Evolutionary conservation across 2,113 vertebrate genomes (phyloP).

Genomic region (Chinchilla lanigera): DNA sequence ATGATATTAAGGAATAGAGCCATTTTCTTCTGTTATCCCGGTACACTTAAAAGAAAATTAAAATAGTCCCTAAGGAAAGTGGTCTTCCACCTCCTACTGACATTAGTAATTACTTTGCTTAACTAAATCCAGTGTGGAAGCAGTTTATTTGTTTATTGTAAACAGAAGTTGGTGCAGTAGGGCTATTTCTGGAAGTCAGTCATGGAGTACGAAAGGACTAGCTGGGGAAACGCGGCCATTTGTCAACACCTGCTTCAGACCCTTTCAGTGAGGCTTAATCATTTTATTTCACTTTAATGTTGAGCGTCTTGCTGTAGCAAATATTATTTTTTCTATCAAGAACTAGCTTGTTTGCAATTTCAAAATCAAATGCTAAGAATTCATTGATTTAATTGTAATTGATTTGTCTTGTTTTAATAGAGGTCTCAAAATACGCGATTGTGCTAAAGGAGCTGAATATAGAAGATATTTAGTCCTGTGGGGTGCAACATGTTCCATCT

Average conservation of each 20-base stretch:
- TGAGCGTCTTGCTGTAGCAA: background rate
- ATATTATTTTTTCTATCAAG: background rate
- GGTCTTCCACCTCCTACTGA: background rate
- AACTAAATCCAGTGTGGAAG: slow-evolving; percentile 20
- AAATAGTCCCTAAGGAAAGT: background rate
- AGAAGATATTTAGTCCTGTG: background rate
- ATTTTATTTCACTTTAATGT: slow-evolving; percentile 22
- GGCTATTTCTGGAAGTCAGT: background rate
- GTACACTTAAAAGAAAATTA: background rate
- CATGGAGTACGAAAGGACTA: background rate
- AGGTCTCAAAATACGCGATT: background rate
- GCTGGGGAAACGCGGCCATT: background rate
- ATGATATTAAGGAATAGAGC: background rate
- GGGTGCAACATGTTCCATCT: background rate
- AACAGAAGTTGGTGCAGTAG: background rate
- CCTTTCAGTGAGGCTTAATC: background rate
- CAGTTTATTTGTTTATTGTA: background rate
- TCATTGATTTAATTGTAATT: slow-evolving; percentile 41
- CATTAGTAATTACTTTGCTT: background rate
- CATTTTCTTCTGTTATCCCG: background rate
- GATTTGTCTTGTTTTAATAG: background rate
- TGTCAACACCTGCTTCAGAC: background rate
- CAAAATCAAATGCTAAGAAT: background rate
- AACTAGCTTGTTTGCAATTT: background rate
- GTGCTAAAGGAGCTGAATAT: background rate